These are phyloP conservation scores for Morelia viridis DNA, from an alignment of 2,797 vertebrate genomes.

Conservation along the genomic window DNA sequence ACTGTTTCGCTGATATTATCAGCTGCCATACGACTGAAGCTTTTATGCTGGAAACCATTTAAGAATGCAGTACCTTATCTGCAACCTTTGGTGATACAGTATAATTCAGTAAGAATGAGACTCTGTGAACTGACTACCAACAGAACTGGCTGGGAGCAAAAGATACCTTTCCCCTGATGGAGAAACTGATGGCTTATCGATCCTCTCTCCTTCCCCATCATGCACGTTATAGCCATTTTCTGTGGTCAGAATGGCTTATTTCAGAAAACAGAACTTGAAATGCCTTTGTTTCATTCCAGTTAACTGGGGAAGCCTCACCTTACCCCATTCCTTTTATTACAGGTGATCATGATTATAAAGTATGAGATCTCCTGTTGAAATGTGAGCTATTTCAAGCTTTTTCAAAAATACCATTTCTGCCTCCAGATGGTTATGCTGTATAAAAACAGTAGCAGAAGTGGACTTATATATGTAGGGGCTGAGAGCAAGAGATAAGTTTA, in stretches of 20 bases:
- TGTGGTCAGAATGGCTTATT: not conserved
- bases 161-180: not conserved
- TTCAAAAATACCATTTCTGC: not conserved
- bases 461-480: not conserved
- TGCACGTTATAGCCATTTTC: not conserved
- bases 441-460: not conserved
- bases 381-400: not conserved
- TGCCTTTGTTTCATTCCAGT: not conserved
- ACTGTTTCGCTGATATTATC: not conserved
- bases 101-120: not conserved
- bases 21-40: not conserved
- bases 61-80: not conserved
- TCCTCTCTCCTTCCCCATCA: not conserved
- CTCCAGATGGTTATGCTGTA: not conserved
- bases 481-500: slow-evolving; percentile 25
- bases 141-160: not conserved
- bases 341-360: not conserved
- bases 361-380: not conserved
- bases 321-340: not conserved
- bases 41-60: not conserved
- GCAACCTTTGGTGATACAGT: not conserved
- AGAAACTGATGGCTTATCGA: not conserved
- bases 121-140: not conserved
- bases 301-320: not conserved
- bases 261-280: not conserved